Percentiles rank a stretch among this genome's conserved stretches.
phyloP scores from a whole-genome alignment of 2,888 invertebrate species.

The Eupithecia inturbata region DNA sequence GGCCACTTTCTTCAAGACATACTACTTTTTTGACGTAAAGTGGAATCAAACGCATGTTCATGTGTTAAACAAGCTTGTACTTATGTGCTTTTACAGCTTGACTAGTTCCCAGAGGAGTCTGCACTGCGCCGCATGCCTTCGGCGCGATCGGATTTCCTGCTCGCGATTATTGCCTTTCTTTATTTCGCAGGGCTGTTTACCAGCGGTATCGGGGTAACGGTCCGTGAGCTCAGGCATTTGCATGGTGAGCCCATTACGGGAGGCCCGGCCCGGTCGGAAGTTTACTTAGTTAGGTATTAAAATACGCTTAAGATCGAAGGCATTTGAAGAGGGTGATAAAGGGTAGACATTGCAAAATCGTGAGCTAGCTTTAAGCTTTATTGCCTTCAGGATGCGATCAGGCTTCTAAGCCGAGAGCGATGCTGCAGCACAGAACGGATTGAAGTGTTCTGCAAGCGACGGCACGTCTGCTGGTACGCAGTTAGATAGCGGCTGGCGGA shows the following conservation, averaged over 20 bases:
- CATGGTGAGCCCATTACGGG: slow-evolving; percentile 77
- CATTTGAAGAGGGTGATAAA: slow-evolving; percentile 75
- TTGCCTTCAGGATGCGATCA: slow-evolving; percentile 77
- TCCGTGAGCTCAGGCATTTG: slow-evolving; percentile 73
- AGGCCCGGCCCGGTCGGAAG: slow-evolving; percentile 73
- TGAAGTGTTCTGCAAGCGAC: slow-evolving; percentile 68
- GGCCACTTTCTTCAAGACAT: slow-evolving; percentile 71
- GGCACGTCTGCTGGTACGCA: slow-evolving; percentile 58
- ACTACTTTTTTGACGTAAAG: slow-evolving; percentile 65
- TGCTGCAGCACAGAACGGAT: slow-evolving; percentile 71
- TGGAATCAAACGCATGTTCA: slow-evolving; percentile 50
- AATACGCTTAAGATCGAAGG: slow-evolving; percentile 79
- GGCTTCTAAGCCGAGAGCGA: slow-evolving; percentile 62
- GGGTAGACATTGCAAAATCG: slow-evolving; percentile 76
- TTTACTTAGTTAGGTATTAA: slow-evolving; percentile 64
- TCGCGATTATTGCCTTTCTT: slow-evolving; percentile 77
- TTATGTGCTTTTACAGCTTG: slow-evolving; percentile 56
- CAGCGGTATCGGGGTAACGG: slow-evolving; percentile 76
- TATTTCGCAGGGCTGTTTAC: slow-evolving; percentile 75
- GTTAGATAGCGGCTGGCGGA: slow-evolving; percentile 68
- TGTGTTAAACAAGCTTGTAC: slow-evolving; percentile 49
- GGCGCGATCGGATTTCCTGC: slow-evolving; percentile 77
- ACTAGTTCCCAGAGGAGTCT: slow-evolving; percentile 54
- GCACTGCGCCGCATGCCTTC: slow-evolving; percentile 51
- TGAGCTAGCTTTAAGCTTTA: slow-evolving; percentile 78